Evolutionary conservation across 2,797 vertebrate species (phyloP).

Genomic region (Chaetophractus vellerosus): DNA sequence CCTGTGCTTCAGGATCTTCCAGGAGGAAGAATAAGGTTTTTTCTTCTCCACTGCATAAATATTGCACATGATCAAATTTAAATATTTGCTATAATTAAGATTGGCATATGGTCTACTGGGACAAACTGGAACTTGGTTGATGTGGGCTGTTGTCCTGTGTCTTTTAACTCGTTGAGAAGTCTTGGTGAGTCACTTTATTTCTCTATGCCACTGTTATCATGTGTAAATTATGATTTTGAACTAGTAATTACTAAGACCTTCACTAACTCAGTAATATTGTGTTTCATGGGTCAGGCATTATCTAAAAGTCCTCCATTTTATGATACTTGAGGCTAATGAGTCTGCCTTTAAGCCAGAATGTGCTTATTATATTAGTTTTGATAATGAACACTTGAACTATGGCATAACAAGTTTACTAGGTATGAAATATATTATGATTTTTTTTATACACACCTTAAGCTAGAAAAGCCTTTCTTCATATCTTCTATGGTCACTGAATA

Average conservation of each 20-base stretch:
- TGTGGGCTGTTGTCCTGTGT: neutral
- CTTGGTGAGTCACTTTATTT: neutral
- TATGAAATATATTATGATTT: neutral
- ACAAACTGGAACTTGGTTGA: neutral
- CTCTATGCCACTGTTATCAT: neutral
- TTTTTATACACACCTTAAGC: neutral
- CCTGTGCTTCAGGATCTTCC: neutral
- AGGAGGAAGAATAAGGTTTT: neutral
- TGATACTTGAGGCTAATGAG: neutral
- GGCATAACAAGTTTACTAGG: neutral
- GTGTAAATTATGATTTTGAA: neutral
- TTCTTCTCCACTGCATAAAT: neutral
- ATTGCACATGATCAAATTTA: neutral
- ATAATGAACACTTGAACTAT: conserved; percentile 11
- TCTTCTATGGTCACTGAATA: neutral
- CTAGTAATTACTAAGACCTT: neutral
- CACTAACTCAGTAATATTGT: neutral
- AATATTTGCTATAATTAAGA: conserved; percentile 26
- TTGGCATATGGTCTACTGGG: neutral
- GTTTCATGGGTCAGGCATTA: neutral
- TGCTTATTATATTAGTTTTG: conserved; percentile 32
- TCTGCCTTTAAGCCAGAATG: conserved; percentile 12
- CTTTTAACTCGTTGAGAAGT: neutral
- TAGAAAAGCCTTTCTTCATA: neutral
- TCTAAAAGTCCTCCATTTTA: neutral